Percentiles rank a stretch among this genome's conserved stretches.
phyloP scores from a whole-genome alignment of 2,797 vertebrate species.

The Phrynocephalus vlangalii region DNA sequence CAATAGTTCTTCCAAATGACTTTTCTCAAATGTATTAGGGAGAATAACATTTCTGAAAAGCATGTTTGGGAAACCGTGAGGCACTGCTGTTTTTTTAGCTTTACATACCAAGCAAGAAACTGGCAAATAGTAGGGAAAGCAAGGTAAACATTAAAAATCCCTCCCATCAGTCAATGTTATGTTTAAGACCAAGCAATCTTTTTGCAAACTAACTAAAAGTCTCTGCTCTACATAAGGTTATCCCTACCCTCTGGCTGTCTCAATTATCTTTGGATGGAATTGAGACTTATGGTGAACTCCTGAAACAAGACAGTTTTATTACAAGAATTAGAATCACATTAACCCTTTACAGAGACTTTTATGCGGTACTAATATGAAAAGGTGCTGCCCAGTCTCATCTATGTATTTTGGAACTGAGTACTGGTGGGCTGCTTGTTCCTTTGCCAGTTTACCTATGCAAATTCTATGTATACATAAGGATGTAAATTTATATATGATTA shows the following conservation, averaged over 20 bases:
- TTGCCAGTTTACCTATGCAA: too few species aligned
- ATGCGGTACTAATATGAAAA: not conserved
- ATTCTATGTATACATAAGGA: too few species aligned
- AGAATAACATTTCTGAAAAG: not conserved
- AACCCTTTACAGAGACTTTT: not conserved
- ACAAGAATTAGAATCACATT: slow-evolving; percentile 11
- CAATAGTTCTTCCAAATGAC: not conserved
- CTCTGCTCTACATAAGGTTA: not conserved
- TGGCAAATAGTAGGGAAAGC: slow-evolving; percentile 50
- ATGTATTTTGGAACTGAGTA: not conserved
- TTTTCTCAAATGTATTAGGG: not conserved
- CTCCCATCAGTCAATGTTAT: slow-evolving; percentile 47
- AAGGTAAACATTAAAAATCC: slow-evolving; percentile 61
- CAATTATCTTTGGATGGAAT: not conserved
- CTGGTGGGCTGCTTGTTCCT: not conserved
- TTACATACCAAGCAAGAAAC: slow-evolving; percentile 38
- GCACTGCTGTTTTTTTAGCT: slow-evolving; percentile 9
- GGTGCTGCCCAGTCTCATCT: not conserved
- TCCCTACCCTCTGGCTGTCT: slow-evolving; percentile 14
- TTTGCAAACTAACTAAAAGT: slow-evolving; percentile 43
- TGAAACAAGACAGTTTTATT: not conserved
- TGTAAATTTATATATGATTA: too few species aligned
- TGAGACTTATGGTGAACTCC: slow-evolving; percentile 30
- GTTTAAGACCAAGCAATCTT: slow-evolving; percentile 50
- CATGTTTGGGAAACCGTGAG: too few species aligned